phyloP scores from a whole-genome alignment of 2,113 vertebrate species.

The Brachypteracias leptosomus region DNA sequence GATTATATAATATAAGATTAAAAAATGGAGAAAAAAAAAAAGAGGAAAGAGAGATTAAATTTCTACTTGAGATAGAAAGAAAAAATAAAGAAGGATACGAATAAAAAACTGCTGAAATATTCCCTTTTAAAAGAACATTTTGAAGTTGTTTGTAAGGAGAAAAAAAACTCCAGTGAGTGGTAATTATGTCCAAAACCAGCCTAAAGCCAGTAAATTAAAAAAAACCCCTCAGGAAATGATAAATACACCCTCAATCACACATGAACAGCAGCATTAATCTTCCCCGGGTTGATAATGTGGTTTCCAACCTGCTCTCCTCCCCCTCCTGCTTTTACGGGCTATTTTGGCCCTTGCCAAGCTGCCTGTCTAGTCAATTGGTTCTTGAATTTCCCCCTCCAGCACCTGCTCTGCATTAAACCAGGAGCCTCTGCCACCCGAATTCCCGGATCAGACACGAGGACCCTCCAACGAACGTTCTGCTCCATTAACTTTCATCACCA shows the following conservation, averaged over 20 bases:
- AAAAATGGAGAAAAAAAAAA: background rate
- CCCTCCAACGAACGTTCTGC: background rate
- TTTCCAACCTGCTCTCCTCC: background rate
- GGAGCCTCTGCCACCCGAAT: background rate
- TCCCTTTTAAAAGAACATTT: background rate
- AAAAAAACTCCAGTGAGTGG: background rate
- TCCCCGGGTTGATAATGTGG: accelerated
- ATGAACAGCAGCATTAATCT: background rate
- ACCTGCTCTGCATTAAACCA: slow-evolving; percentile 49
- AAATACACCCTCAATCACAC: background rate
- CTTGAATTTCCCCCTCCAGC: background rate
- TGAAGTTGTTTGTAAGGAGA: background rate
- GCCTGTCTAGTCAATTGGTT: background rate
- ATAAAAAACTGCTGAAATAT: background rate
- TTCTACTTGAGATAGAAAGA: background rate
- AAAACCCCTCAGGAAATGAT: background rate
- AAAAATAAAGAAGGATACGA: background rate
- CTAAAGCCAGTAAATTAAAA: background rate
- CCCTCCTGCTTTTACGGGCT: background rate
- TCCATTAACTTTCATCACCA: background rate
- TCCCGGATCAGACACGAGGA: background rate
- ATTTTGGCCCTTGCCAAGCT: background rate
- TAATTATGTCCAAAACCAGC: background rate
- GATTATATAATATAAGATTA: too few species aligned
- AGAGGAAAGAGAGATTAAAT: background rate